Evolutionary conservation across 2,888 invertebrate species (phyloP).

Genomic region (Leptura quadrifasciata): DNA sequence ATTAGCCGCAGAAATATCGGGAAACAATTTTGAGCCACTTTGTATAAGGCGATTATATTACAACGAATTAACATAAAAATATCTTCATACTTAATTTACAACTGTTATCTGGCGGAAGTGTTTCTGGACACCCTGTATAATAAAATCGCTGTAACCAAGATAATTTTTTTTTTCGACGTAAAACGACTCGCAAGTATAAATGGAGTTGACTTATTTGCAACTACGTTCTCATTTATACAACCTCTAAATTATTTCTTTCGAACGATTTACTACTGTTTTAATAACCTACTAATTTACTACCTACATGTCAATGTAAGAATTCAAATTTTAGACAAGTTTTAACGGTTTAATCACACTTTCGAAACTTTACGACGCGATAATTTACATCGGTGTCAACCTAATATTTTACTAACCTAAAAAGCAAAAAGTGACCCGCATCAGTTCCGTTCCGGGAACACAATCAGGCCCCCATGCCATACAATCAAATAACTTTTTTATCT

Average conservation of each 20-base stretch:
- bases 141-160: too few relatives aligned
- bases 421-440: conserved; percentile 30
- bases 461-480: not conserved
- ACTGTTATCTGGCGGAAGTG: too few relatives aligned
- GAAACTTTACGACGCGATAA: conserved; percentile 29
- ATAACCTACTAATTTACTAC: not conserved
- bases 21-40: too few relatives aligned
- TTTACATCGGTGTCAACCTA: not conserved
- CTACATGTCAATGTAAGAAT: conserved; percentile 2
- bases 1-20: too few relatives aligned
- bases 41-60: too few relatives aligned
- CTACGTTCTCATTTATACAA: too few relatives aligned
- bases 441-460: not conserved
- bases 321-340: conserved; percentile 14
- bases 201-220: too few relatives aligned
- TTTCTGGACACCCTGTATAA: too few relatives aligned
- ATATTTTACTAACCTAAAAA: not conserved
- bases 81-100: too few relatives aligned
- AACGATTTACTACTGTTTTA: conserved; percentile 12
- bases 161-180: too few relatives aligned
- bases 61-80: too few relatives aligned
- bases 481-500: not conserved
- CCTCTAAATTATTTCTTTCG: not conserved
- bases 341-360: conserved; percentile 31
- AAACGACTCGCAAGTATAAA: too few relatives aligned